Evolutionary conservation across 2,113 vertebrate species (phyloP).

Genomic region (Phaethon lepturus): DNA sequence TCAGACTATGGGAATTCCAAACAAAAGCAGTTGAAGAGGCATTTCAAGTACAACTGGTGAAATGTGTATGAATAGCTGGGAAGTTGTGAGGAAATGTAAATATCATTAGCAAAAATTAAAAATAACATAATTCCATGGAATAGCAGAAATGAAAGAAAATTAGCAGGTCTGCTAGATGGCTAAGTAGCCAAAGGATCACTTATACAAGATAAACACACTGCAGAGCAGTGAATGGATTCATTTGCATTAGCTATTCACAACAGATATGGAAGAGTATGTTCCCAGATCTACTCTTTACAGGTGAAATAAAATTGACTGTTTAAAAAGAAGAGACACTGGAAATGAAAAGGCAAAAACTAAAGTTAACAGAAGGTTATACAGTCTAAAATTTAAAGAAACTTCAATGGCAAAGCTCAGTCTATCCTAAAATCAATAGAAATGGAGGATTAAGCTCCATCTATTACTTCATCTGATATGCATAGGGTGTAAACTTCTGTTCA

Average conservation of each 20-base stretch:
- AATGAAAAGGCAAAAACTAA: background rate
- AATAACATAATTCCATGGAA: background rate
- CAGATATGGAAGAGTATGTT: background rate
- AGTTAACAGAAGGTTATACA: background rate
- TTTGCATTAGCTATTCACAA: conserved; percentile 23
- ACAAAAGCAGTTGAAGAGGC: background rate
- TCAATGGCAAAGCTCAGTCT: background rate
- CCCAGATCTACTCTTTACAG: background rate
- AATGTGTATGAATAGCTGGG: background rate
- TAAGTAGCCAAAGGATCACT: background rate
- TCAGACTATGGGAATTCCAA: background rate
- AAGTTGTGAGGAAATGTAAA: background rate
- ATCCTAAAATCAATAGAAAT: background rate
- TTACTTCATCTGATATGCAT: background rate
- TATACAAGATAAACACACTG: background rate
- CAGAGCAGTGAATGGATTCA: background rate
- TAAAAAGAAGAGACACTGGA: background rate
- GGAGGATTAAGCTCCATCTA: background rate
- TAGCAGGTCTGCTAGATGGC: background rate
- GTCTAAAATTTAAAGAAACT: background rate
- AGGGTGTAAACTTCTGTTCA: background rate
- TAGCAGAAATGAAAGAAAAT: conserved; percentile 18
- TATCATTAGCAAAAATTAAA: background rate
- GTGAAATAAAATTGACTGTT: background rate
- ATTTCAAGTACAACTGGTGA: background rate